Conservation (phyloP, 2,113 vertebrate genomes). For the Semicossyphus pulcher region DNA sequence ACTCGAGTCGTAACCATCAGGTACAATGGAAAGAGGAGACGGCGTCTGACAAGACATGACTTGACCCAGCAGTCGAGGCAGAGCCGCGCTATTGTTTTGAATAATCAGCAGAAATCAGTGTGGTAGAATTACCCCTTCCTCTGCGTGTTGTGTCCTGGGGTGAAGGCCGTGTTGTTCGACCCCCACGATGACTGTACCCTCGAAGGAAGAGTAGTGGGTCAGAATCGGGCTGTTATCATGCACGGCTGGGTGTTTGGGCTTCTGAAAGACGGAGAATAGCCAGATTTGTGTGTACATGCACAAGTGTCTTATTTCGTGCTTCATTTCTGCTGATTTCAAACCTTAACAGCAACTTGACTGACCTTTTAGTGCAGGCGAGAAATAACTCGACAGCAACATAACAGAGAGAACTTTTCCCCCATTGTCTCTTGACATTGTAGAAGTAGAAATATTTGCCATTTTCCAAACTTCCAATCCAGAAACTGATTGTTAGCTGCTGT, state of each 20-base stretch:
- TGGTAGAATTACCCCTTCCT: constrained; percentile 44
- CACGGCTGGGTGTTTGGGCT: constrained; percentile 55
- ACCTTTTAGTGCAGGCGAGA: neutral
- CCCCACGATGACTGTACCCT: constrained; percentile 49
- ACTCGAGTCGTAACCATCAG: constrained; percentile 37
- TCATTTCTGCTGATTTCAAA: constrained; percentile 37
- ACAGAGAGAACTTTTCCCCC: neutral
- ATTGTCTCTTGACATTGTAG: neutral
- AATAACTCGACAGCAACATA: neutral
- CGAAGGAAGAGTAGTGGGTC: constrained; percentile 49
- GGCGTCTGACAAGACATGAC: constrained; percentile 78
- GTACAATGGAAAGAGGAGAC: constrained; percentile 74
- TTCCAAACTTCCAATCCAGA: too few species aligned
- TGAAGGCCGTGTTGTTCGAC: constrained; percentile 20
- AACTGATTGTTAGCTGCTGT: neutral
- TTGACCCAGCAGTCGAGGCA: constrained; percentile 66
- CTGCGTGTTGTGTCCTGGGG: constrained; percentile 7
- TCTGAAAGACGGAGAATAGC: constrained; percentile 61
- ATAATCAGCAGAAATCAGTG: constrained; percentile 55
- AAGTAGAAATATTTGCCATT: too few species aligned
- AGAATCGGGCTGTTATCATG: constrained; percentile 36
- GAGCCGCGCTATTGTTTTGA: constrained; percentile 65
- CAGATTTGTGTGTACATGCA: constrained; percentile 37
- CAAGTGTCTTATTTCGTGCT: constrained; percentile 36
- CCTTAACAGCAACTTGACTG: constrained; percentile 25